Evolutionary conservation across 2,888 invertebrate species (phyloP).

Genomic region (Incurvaria masculella): DNA sequence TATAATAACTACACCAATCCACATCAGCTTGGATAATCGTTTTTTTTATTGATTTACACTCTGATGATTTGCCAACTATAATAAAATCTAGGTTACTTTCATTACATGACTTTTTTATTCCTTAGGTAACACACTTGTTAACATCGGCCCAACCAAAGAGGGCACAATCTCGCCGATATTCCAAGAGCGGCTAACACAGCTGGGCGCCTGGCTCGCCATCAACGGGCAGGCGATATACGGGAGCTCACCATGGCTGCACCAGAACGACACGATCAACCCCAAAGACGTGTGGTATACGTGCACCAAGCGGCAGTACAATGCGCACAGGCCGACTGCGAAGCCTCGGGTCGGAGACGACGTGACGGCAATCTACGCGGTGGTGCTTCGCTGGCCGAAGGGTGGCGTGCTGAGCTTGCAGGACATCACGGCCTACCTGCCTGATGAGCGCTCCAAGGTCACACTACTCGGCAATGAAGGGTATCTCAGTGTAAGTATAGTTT

Average conservation of each 20-base stretch:
- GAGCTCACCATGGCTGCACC: slow-evolving; percentile 72
- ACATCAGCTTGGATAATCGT: too few relatives aligned
- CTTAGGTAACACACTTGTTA: slow-evolving; percentile 73
- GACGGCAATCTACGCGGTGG: slow-evolving; percentile 61
- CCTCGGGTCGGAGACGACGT: slow-evolving; percentile 23
- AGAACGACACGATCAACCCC: slow-evolving; percentile 74
- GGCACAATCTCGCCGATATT: slow-evolving; percentile 81
- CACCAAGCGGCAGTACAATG: slow-evolving; percentile 25
- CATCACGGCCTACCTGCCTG: slow-evolving; percentile 27
- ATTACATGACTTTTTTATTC: too few relatives aligned
- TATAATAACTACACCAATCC: too few relatives aligned
- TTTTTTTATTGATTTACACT: too few relatives aligned
- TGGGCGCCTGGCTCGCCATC: slow-evolving; percentile 38
- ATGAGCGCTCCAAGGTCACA: slow-evolving; percentile 28
- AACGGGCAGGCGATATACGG: slow-evolving; percentile 88
- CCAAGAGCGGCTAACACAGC: too few relatives aligned
- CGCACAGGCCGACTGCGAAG: slow-evolving; percentile 18
- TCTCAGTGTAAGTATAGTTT: slow-evolving; percentile 25
- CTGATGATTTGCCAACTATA: too few relatives aligned
- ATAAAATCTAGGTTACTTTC: too few relatives aligned
- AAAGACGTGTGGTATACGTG: slow-evolving; percentile 71
- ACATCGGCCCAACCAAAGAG: slow-evolving; percentile 87
- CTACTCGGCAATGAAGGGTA: slow-evolving; percentile 49
- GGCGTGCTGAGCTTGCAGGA: slow-evolving; percentile 27
- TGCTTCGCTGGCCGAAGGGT: slow-evolving; percentile 34